These are phyloP conservation scores for Limnephilus lunatus DNA, from an alignment of 2,888 invertebrate species.

Conservation along the genomic window DNA sequence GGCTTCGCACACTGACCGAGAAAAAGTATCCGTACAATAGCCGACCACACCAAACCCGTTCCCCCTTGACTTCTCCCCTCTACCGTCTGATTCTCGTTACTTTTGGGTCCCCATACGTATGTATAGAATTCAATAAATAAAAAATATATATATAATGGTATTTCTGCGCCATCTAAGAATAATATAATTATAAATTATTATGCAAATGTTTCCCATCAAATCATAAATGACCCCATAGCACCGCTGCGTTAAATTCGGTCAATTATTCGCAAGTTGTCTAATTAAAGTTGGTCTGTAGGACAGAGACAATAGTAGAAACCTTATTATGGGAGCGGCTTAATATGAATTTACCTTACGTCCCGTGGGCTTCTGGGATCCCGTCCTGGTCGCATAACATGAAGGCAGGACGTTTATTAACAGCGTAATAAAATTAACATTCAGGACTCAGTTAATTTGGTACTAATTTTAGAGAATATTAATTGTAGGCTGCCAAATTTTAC, in stretches of 20 bases:
- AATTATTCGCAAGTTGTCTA: constrained; percentile 5
- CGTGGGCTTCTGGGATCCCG: neutral
- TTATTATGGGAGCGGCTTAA: neutral
- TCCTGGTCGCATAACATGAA: neutral
- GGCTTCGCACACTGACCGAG: too few relatives aligned
- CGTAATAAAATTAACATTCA: neutral
- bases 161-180: neutral
- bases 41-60: too few relatives aligned
- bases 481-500: neutral
- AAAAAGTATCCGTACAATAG: too few relatives aligned
- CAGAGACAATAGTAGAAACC: neutral
- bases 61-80: too few relatives aligned
- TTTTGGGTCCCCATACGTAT: too few relatives aligned
- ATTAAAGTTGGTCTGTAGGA: constrained; percentile 11
- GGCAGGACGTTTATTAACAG: constrained; percentile 6
- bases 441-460: neutral
- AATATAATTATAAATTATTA: neutral
- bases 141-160: too few relatives aligned
- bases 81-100: too few relatives aligned
- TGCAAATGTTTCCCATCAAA: neutral
- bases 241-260: neutral
- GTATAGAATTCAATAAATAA: too few relatives aligned
- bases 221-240: neutral
- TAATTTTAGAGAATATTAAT: neutral
- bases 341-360: neutral